Base-by-base conservation (phyloP, 2,113 vertebrate genomes). In the Meles meles region DNA sequence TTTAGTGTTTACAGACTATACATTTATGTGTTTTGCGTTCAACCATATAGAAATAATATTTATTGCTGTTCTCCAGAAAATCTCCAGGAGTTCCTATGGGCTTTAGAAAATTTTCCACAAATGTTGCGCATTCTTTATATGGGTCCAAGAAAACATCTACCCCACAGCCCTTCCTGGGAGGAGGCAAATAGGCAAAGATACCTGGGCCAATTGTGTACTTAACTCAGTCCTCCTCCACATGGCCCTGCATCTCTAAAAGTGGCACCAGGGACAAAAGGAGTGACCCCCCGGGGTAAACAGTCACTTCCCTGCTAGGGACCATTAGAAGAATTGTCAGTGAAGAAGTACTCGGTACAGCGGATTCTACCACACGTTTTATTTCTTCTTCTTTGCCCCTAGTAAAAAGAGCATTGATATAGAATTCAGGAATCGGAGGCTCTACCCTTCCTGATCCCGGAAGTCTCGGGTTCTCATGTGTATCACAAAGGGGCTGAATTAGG, bases 21-120 rank as follows among this genome's bases (percentile, higher is more conserved):
- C 65, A 29, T 92, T 74, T 3, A 77, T 5, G 44, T 81, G 72
- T 93, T 97, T 97, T 27, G 82, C 89, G 65, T 65, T 55, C 88
- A 88, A 1, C 94, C 55, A 79, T 14, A 90, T 10, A 90, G 88
- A 90, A 69, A 47, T 59, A 59, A 31, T 52, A n/a, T 65, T 88
- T 37, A 29, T 17, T 90, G 82, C 96, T 79, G n/a, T 15, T 91
- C 44, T 71, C 76, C 63, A 42, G 86, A 93, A 49, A 3, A 61
- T 10, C 8, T n/a, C 4, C 34, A 61, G n/a, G 39, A 79, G 61
- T 88, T 25, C 65, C 29, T 90, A 10, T 12, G 79, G 72, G 59
- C 87, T 44, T 83, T 80, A 34, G 82, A 96, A 98, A 83, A 88
- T 55, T 34, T 89, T 93, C 93, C 86, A 52, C 59, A 74, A 86